phyloP scores from a whole-genome alignment of 2,888 invertebrate genomes.

The Thymelicus lineola region DNA sequence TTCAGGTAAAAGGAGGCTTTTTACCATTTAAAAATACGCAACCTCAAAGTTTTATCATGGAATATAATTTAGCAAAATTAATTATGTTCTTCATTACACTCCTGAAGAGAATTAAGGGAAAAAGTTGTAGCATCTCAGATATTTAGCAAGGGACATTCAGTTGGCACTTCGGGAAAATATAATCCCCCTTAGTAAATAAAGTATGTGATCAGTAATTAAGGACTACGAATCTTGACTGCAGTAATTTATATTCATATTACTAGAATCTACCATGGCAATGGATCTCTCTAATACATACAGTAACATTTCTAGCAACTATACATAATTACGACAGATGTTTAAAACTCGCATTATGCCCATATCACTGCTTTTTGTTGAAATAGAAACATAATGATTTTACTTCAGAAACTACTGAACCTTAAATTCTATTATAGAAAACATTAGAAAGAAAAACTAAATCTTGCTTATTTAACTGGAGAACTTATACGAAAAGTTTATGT shows the following conservation, averaged over 20 bases:
- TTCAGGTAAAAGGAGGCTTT: neutral
- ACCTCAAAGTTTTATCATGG: neutral
- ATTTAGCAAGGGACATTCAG: conserved; percentile 14
- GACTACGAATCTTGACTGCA: conserved; percentile 1
- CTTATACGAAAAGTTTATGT: too few species aligned
- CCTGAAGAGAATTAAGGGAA: conserved; percentile 8
- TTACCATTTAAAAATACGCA: neutral
- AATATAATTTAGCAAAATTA: neutral
- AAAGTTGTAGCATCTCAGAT: conserved; percentile 10
- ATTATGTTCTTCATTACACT: neutral
- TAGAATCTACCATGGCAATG: too few species aligned
- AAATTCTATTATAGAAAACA: too few species aligned
- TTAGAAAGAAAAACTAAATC: too few species aligned
- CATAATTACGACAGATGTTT: too few species aligned
- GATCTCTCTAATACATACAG: too few species aligned
- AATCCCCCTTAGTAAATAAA: conserved; percentile 16
- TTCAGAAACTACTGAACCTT: too few species aligned
- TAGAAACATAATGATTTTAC: too few species aligned
- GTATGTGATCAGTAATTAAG: neutral
- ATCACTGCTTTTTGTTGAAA: too few species aligned
- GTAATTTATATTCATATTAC: neutral
- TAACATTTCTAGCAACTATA: too few species aligned
- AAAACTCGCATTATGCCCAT: too few species aligned
- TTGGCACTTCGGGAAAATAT: conserved; percentile 16
- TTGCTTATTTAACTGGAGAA: too few species aligned